A percentile compares a stretch with the other conserved stretches of the same genome.
phyloP scores from a whole-genome alignment of 1,140 invertebrate species.

The Drosophila miranda region DNA sequence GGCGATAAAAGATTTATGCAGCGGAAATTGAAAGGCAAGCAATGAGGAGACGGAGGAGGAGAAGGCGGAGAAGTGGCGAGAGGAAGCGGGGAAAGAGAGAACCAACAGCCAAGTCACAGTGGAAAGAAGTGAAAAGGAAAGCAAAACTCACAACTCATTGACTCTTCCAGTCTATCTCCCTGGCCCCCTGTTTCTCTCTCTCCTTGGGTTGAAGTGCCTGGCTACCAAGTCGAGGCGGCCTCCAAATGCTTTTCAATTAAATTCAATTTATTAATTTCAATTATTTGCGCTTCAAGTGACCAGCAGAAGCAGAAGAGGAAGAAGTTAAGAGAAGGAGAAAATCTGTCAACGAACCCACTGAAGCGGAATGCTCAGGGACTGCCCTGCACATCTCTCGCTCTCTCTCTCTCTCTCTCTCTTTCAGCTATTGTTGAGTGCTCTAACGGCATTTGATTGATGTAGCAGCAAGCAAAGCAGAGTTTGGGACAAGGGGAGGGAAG shows the following conservation, averaged over 20 bases:
- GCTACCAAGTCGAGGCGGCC: constrained; percentile 25
- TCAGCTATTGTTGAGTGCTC: constrained; percentile 32
- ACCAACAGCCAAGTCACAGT: constrained; percentile 39
- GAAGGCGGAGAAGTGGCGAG: neutral
- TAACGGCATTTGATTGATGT: constrained; percentile 60
- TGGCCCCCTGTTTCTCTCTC: neutral
- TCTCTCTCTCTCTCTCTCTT: neutral
- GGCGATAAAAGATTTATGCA: constrained; percentile 72
- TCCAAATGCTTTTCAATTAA: constrained; percentile 73
- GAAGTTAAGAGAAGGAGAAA: constrained; percentile 16
- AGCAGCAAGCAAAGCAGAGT: constrained; percentile 2
- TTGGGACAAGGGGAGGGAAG: neutral
- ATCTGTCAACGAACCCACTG: constrained; percentile 64
- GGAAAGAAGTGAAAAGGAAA: constrained; percentile 35
- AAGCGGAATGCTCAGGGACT: constrained; percentile 46
- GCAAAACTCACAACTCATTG: constrained; percentile 60
- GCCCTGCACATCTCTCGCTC: neutral
- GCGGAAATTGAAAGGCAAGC: constrained; percentile 63
- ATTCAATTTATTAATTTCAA: constrained; percentile 80
- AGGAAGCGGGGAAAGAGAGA: neutral
- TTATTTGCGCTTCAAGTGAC: constrained; percentile 74
- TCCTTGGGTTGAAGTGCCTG: constrained; percentile 32
- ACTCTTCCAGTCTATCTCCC: constrained; percentile 20
- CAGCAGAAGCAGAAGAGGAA: constrained; percentile 25
- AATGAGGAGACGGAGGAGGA: neutral